Percentiles rank a stretch among this genome's conserved stretches.
Conservation (phyloP, 1,140 invertebrate genomes). For the Manduca sexta region DNA sequence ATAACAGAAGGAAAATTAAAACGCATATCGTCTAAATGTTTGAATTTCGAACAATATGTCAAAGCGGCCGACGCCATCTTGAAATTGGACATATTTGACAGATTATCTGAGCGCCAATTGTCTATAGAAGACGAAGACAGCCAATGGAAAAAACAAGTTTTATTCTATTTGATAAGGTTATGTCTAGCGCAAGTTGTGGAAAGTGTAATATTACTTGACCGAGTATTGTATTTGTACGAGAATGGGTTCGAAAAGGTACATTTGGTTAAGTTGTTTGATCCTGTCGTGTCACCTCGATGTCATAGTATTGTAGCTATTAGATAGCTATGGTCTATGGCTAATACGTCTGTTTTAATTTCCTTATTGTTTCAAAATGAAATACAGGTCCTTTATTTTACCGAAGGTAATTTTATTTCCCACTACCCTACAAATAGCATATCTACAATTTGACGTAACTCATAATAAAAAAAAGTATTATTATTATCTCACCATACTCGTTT, state of each 20-base stretch:
- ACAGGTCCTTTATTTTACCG: too few species aligned
- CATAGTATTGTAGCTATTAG: constrained; percentile 79
- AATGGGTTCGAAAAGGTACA: constrained; percentile 76
- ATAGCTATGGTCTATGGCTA: too few species aligned
- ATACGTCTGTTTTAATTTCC: too few species aligned
- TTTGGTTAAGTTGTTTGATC: constrained; percentile 84
- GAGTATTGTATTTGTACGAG: constrained; percentile 86
- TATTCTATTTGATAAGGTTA: constrained; percentile 88
- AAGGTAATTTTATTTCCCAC: too few species aligned
- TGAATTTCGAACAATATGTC: constrained; percentile 78
- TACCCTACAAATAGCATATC: too few species aligned
- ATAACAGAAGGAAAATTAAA: constrained; percentile 58
- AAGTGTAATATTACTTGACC: constrained; percentile 87
- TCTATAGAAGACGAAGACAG: constrained; percentile 53
- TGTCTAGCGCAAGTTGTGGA: constrained; percentile 89
- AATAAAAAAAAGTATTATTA: too few species aligned
- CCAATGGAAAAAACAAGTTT: constrained; percentile 78
- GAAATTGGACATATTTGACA: constrained; percentile 56
- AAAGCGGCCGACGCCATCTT: constrained; percentile 76
- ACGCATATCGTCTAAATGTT: constrained; percentile 69
- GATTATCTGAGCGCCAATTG: constrained; percentile 69
- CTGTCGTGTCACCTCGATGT: constrained; percentile 83
- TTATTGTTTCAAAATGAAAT: too few species aligned
- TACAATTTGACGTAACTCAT: too few species aligned
- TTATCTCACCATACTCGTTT: too few species aligned